These are phyloP conservation scores for Oligia latruncula DNA, from an alignment of 2,888 invertebrate genomes.

Conservation along the genomic window DNA sequence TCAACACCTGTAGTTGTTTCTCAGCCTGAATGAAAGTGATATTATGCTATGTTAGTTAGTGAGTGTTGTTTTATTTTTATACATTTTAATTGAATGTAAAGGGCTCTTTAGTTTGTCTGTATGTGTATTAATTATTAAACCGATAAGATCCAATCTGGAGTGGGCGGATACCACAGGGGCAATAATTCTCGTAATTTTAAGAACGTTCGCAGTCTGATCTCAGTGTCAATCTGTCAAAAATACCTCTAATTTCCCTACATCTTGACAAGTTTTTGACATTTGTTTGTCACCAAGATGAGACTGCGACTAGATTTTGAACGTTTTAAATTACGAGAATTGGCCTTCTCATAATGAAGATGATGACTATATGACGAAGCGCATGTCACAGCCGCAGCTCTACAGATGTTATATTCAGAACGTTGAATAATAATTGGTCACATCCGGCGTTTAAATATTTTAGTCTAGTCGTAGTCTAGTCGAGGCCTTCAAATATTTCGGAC, in stretches of 20 bases:
- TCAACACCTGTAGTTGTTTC: not conserved
- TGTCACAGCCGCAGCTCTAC: constrained; percentile 49
- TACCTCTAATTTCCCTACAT: too few species aligned
- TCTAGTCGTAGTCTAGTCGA: constrained; percentile 57
- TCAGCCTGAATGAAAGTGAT: constrained; percentile 8
- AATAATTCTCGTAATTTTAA: too few species aligned
- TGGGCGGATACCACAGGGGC: constrained; percentile 22
- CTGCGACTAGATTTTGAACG: too few species aligned
- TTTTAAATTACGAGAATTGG: too few species aligned
- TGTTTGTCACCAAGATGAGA: too few species aligned
- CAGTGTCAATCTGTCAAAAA: too few species aligned
- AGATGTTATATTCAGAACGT: constrained; percentile 63
- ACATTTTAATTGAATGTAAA: constrained; percentile 9
- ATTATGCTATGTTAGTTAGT: not conserved
- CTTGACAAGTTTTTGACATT: too few species aligned
- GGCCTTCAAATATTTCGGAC: constrained; percentile 30
- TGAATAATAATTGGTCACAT: constrained; percentile 66
- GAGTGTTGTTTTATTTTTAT: constrained; percentile 9
- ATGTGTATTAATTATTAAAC: constrained; percentile 11
- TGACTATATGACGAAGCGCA: constrained; percentile 47
- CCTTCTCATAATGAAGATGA: constrained; percentile 50
- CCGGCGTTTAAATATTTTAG: constrained; percentile 60
- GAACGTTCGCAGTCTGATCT: too few species aligned
- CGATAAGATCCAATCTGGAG: constrained; percentile 32
- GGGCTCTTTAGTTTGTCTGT: not conserved